Evolutionary conservation across 2,797 vertebrate species (phyloP).

Genomic region (Fratercula arctica): DNA sequence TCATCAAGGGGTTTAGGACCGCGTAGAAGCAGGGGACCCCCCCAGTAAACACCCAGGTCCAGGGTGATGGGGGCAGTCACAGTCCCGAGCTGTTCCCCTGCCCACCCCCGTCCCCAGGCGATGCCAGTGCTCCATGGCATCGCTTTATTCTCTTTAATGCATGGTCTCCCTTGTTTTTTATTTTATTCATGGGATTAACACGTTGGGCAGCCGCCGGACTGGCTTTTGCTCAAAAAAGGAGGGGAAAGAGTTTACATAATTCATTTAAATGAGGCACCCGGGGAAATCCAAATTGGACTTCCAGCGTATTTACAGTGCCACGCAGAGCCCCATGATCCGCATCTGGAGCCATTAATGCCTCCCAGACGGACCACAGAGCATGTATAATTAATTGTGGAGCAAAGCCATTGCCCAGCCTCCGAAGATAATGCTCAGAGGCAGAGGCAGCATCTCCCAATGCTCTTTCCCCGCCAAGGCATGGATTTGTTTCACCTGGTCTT

Average conservation of each 20-base stretch:
- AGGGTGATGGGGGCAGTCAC: background rate
- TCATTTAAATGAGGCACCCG: conserved; percentile 53
- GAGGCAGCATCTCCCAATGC: background rate
- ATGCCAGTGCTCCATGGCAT: rapidly evolving
- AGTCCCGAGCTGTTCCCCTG: background rate
- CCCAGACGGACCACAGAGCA: conserved; percentile 30
- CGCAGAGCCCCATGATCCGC: conserved; percentile 14
- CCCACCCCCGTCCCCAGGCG: rapidly evolving
- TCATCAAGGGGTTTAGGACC: background rate
- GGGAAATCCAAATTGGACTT: conserved; percentile 61
- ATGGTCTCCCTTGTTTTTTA: background rate
- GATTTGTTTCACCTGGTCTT: background rate
- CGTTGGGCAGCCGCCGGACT: conserved; percentile 27
- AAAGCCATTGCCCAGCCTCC: background rate
- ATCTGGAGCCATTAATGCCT: conserved; percentile 50
- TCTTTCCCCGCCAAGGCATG: rapidly evolving
- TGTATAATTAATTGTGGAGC: conserved; percentile 44
- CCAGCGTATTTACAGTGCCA: conserved; percentile 42
- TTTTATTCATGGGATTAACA: conserved; percentile 44
- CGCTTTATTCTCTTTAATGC: background rate
- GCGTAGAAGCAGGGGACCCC: rapidly evolving
- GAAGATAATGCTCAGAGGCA: background rate
- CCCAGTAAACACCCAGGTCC: background rate
- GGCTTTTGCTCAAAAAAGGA: conserved; percentile 51
- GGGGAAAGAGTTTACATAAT: conserved; percentile 53